These are phyloP conservation scores for Thryonomys swinderianus DNA, from an alignment of 2,113 vertebrate species.

Conservation along the genomic window DNA sequence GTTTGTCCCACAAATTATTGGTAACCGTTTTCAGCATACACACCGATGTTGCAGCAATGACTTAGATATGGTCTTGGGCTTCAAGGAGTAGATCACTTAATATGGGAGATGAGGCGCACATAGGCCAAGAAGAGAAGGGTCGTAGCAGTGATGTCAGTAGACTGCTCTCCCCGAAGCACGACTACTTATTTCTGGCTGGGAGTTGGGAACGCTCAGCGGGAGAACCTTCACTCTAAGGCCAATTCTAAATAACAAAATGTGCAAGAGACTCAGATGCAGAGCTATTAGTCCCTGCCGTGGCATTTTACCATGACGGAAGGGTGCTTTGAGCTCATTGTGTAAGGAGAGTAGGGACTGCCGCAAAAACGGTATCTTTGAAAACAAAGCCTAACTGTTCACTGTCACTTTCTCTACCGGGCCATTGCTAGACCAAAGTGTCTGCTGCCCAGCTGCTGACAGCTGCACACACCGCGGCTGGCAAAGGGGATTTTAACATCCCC, in stretches of 20 bases:
- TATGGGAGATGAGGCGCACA: neutral
- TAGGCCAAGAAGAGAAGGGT: neutral
- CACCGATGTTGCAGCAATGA: neutral
- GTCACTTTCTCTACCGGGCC: neutral
- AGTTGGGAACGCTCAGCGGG: neutral
- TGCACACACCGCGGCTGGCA: neutral
- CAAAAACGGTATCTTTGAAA: constrained; percentile 1
- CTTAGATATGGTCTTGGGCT: neutral
- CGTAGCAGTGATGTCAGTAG: neutral
- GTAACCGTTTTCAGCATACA: neutral
- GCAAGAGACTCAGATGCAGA: neutral
- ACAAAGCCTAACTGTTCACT: neutral
- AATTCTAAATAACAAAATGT: neutral
- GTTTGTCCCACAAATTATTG: neutral
- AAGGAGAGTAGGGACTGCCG: neutral
- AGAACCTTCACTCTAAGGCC: neutral
- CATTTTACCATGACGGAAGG: neutral
- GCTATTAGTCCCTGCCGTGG: neutral
- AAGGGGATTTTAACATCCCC: neutral
- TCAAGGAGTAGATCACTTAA: neutral
- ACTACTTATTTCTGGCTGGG: neutral
- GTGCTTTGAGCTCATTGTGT: neutral
- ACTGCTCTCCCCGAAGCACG: neutral
- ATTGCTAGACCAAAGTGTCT: neutral
- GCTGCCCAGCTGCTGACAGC: neutral